Conservation (phyloP, 1,140 invertebrate species). For the Lepidurus packardi region DNA sequence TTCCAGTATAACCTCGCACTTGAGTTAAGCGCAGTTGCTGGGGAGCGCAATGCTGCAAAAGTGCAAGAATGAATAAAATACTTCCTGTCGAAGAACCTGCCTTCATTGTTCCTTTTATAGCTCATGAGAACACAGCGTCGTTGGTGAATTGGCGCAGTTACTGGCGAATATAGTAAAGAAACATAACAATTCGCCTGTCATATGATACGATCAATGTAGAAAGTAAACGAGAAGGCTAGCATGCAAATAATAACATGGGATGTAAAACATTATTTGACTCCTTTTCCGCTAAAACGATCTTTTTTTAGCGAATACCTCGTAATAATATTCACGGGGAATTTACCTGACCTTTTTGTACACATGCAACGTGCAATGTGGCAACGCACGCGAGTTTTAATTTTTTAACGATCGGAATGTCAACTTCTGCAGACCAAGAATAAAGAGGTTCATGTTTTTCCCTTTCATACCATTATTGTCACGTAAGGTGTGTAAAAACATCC, state of each 20-base stretch:
- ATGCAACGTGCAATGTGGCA: no score
- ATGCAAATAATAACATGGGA: neutral
- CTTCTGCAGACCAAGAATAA: no score
- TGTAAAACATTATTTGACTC: neutral
- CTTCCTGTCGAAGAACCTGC: neutral
- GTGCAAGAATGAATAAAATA: neutral
- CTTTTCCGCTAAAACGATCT: neutral
- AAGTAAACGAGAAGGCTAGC: neutral
- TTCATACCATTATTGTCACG: no score
- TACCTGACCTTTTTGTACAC: neutral
- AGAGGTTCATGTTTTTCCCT: no score
- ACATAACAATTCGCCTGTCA: neutral
- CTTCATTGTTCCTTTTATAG: neutral
- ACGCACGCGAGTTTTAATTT: no score
- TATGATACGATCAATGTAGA: neutral
- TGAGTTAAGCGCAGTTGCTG: slow-evolving; percentile 3
- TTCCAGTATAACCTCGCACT: slow-evolving; percentile 9
- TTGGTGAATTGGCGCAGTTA: neutral
- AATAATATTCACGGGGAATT: neutral
- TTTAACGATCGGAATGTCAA: no score
- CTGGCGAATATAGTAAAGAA: neutral
- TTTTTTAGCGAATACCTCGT: neutral
- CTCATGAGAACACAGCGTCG: neutral
- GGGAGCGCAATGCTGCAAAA: neutral
- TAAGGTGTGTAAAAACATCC: no score